Percentiles rank a stretch among this genome's conserved stretches.
These are phyloP conservation scores for Prionace glauca DNA, from an alignment of 2,797 vertebrate genomes.

Conservation along the genomic window DNA sequence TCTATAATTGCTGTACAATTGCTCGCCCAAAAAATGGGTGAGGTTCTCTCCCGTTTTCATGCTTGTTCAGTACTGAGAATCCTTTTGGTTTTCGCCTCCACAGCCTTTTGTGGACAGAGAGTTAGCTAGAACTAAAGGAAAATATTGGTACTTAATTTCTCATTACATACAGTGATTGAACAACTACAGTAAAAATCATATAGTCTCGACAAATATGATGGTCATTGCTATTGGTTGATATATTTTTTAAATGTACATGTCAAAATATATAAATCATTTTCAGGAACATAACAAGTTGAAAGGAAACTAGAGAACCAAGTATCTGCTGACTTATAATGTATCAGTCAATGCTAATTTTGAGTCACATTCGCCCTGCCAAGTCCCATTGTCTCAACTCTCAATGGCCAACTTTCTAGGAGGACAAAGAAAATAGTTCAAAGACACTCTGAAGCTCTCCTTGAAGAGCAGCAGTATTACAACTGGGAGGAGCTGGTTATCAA, in stretches of 20 bases:
- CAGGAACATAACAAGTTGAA: constrained; percentile 44
- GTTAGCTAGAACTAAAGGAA: background rate
- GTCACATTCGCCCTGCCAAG: constrained; percentile 49
- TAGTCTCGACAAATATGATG: background rate
- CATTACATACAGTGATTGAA: background rate
- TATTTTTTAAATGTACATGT: background rate
- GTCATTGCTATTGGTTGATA: background rate
- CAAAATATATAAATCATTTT: background rate
- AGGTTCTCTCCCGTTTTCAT: too few species aligned
- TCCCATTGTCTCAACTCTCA: background rate
- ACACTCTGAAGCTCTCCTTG: background rate
- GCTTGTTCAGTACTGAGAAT: too few species aligned
- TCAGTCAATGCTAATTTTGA: constrained; percentile 56
- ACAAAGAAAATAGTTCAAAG: background rate
- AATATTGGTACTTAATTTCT: background rate
- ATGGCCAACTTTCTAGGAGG: background rate
- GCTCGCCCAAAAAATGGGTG: too few species aligned
- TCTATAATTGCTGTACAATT: too few species aligned
- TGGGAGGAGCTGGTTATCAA: background rate
- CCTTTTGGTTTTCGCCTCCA: background rate
- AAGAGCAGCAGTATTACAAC: background rate
- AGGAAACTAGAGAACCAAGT: constrained; percentile 47
- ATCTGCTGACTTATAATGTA: constrained; percentile 49
- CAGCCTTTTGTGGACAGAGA: background rate
- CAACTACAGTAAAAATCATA: background rate